Percentiles rank a stretch among this genome's conserved stretches.
These are phyloP conservation scores for Rhopalosiphum padi DNA, from an alignment of 1,140 invertebrate species.

Conservation along the genomic window DNA sequence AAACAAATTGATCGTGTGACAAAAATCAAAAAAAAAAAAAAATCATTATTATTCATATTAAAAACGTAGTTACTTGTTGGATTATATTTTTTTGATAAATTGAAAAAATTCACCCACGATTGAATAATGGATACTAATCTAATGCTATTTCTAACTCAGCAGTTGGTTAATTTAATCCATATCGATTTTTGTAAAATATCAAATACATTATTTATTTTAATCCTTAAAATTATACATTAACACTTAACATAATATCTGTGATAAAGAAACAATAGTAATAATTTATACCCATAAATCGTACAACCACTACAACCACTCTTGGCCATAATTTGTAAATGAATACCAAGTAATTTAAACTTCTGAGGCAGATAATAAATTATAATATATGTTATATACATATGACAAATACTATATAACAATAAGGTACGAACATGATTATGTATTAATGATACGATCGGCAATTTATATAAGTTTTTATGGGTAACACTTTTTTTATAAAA, in stretches of 20 bases:
- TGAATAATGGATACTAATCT: not conserved
- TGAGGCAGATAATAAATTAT: not conserved
- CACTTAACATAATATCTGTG: not conserved
- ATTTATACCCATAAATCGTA: constrained; percentile 5
- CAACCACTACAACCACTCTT: not conserved
- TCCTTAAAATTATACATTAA: not conserved
- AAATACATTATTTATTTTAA: not conserved
- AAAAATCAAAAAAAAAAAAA: not conserved
- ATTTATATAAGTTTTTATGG: not conserved
- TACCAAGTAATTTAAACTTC: not conserved
- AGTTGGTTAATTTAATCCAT: not conserved
- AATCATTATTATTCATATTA: not conserved
- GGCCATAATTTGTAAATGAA: constrained; percentile 5
- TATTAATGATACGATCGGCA: not conserved
- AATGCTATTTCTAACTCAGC: not conserved
- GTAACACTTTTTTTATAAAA: not conserved
- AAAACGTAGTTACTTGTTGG: not conserved
- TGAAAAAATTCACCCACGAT: not conserved
- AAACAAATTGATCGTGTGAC: not conserved
- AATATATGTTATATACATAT: not conserved
- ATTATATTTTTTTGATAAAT: not conserved
- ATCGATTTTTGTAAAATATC: not conserved
- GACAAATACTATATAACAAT: not conserved
- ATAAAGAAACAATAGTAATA: constrained; percentile 12
- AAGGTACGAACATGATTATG: not conserved